A percentile compares a stretch with the other conserved stretches of the same genome.
These are phyloP conservation scores for Strigamia maritima DNA, from an alignment of 2,888 invertebrate species.

Conservation along the genomic window DNA sequence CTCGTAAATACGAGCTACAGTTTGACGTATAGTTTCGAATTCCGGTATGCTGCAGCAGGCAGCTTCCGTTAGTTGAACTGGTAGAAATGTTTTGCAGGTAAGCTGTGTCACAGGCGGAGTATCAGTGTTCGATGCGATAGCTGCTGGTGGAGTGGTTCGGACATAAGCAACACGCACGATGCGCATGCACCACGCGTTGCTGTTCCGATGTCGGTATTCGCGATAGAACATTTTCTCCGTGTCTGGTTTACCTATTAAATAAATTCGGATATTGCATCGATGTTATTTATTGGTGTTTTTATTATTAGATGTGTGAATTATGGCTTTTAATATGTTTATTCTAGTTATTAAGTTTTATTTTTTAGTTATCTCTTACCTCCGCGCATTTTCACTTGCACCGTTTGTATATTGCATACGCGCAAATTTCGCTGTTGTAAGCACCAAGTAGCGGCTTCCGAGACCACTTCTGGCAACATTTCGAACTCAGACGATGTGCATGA, in stretches of 20 bases:
- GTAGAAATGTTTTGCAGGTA: conserved; percentile 38
- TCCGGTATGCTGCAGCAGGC: conserved; percentile 29
- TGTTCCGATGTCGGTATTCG: conserved; percentile 25
- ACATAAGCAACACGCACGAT: conserved; percentile 36
- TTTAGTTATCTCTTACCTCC: conserved; percentile 10
- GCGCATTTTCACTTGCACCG: conserved; percentile 33
- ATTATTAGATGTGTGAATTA: too few relatives aligned
- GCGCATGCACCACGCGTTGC: conserved; percentile 36
- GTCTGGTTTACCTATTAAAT: conserved; percentile 35
- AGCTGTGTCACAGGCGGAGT: conserved; percentile 35
- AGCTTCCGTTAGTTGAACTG: conserved; percentile 34
- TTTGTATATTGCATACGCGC: conserved; percentile 37
- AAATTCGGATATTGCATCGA: too few relatives aligned
- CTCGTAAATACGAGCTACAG: conserved; percentile 30
- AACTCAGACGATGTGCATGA: conserved; percentile 12
- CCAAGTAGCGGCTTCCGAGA: conserved; percentile 33
- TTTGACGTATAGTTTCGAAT: conserved; percentile 36
- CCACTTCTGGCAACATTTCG: conserved; percentile 35
- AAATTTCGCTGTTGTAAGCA: conserved; percentile 35
- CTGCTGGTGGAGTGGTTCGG: conserved; percentile 11
- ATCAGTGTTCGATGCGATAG: not conserved
- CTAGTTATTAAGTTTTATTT: not conserved
- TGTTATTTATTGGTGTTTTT: too few relatives aligned
- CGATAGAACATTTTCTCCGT: conserved; percentile 37
- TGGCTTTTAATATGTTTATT: too few relatives aligned